These are phyloP conservation scores for Colletes latitarsis DNA, from an alignment of 1,140 invertebrate species.

Conservation along the genomic window DNA sequence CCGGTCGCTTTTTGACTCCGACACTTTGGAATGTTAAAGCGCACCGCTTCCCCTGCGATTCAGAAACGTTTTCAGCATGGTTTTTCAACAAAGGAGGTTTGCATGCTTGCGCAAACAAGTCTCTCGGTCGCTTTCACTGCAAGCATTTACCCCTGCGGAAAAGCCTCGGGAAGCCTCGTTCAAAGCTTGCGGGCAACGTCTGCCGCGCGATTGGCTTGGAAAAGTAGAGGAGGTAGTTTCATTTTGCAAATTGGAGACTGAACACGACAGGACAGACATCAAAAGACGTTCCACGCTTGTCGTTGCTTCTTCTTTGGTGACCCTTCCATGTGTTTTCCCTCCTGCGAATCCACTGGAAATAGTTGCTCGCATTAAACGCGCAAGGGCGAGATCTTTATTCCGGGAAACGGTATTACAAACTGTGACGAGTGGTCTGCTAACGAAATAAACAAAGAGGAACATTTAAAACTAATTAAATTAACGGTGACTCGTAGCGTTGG, in stretches of 20 bases:
- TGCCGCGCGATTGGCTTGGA: conserved; percentile 40
- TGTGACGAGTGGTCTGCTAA: too few relatives aligned
- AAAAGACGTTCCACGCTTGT: conserved; percentile 25
- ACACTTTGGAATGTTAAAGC: conserved; percentile 25
- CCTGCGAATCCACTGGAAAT: background rate
- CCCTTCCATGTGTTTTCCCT: background rate
- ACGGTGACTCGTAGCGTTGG: too few relatives aligned
- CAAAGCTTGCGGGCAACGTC: conserved; percentile 30
- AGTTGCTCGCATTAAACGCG: too few relatives aligned
- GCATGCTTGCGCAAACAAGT: conserved; percentile 38
- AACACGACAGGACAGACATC: conserved; percentile 23
- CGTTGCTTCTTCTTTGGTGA: background rate
- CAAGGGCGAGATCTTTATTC: background rate
- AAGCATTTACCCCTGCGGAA: conserved; percentile 2
- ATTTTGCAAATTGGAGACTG: conserved; percentile 52
- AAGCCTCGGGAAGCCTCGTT: conserved; percentile 16
- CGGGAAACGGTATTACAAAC: too few relatives aligned
- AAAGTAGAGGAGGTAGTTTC: conserved; percentile 35
- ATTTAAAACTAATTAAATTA: too few relatives aligned
- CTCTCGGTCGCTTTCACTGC: conserved; percentile 1
- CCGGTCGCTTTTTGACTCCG: conserved; percentile 17
- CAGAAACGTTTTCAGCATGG: conserved; percentile 32
- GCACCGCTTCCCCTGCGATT: background rate
- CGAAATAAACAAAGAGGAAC: too few relatives aligned
- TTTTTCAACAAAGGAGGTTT: conserved; percentile 18